Evolutionary conservation across 2,888 invertebrate genomes (phyloP), one percentile per base, ranked within the genome.

Genomic region (Ctenicera cuprea): DNA sequence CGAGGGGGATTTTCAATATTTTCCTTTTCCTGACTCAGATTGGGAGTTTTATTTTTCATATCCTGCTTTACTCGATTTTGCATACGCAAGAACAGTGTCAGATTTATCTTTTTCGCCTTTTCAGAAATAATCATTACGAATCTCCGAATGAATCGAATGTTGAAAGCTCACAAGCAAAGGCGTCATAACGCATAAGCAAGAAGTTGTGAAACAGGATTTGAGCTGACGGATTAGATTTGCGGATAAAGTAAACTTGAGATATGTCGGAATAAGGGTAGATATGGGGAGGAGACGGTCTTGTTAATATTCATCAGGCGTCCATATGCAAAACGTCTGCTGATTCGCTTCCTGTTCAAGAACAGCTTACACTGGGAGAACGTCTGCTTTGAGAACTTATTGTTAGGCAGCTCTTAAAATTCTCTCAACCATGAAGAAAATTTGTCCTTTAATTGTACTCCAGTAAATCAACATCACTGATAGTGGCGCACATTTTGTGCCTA

Each of bases 251-350:
- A 80, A 81, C 77, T 80, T 68, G 75, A 78, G 78, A 77, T 78
- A 79, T 77, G 76, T 73, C 72, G 69, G 76, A 74, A 75, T 75
- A 78, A 74, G 75, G 77, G 77, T 77, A 71, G 78, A 77, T 71
- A 76, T 76, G 77, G 77, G 75, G 75, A 71, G 68, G 71, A 73
- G 78, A 74, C 69, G 76, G 75, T 78, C 81, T 80, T 76, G 84
- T 86, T 87, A 85, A 86, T 86, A 87, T 87, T 87, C 87, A 86
- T 86, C 85, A 84, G 80, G 80, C 84, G 85, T 85, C 83, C 84
- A 83, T 85, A 86, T 86, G 86, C 86, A 86, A 86, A 86, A 86
- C 85, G 86, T 85, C 85, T 86, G 86, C 86, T 86, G 86, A 85
- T 86, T 86, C 84, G 86, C 81, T 84, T 84, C 85, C 84, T 81